Percentiles rank a stretch among this genome's conserved stretches.
phyloP scores from a whole-genome alignment of 2,113 vertebrate genomes.

The Caretta caretta region DNA sequence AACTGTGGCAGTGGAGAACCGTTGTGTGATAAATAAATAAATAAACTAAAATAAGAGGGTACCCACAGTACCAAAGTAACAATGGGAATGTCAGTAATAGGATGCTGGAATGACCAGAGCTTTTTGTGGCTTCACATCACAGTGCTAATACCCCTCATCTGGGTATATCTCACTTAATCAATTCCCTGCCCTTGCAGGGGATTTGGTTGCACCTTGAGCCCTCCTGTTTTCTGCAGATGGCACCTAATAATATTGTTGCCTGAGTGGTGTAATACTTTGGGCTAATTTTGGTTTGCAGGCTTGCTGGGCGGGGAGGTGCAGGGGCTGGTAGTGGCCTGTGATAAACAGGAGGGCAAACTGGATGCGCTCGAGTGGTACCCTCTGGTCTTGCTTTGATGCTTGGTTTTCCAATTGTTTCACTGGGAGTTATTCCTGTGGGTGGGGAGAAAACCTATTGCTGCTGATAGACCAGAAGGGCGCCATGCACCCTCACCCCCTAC shows the following conservation, averaged over 20 bases:
- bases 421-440: neutral
- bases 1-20: neutral
- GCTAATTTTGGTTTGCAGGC: neutral
- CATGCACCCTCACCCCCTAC: rapidly evolving
- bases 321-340: neutral
- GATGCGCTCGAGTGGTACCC: neutral
- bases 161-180: neutral
- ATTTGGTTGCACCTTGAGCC: neutral
- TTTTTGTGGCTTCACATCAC: neutral
- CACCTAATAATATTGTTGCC: neutral
- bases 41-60: rapidly evolving
- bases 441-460: neutral
- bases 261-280: neutral
- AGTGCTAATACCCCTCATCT: neutral
- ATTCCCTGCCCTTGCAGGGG: neutral
- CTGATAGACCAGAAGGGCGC: neutral
- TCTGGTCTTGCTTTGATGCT: neutral
- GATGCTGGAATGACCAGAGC: neutral
- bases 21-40: neutral
- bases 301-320: neutral
- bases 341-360: neutral
- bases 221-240: neutral
- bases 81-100: neutral
- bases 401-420: neutral
- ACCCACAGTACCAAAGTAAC: neutral